Conservation (phyloP, 2,113 vertebrate species). For the Tyto alba region DNA sequence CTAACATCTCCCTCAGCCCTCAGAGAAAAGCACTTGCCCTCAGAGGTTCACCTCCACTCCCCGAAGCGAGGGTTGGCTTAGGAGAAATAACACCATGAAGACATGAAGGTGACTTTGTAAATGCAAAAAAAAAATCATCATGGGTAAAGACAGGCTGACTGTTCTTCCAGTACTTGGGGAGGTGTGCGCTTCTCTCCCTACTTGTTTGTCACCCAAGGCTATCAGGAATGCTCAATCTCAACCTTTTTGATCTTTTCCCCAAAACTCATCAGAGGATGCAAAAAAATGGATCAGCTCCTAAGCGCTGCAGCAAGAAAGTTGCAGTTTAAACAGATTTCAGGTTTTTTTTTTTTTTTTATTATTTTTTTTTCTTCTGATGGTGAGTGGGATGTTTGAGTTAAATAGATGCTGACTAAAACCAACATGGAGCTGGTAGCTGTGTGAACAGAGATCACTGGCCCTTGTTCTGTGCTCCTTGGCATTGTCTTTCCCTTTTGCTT, state of each 20-base stretch:
- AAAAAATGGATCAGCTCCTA: not conserved
- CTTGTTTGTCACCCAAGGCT: not conserved
- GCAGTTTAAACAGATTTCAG: not conserved
- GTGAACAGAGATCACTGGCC: not conserved
- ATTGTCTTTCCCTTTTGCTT: not conserved
- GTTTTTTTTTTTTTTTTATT: not conserved
- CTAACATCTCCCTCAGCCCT: fast-evolving
- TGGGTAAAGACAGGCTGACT: not conserved
- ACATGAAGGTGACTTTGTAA: not conserved
- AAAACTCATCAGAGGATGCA: not conserved
- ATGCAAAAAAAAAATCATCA: not conserved
- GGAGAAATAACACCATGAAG: not conserved
- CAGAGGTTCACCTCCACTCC: not conserved
- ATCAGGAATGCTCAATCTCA: not conserved
- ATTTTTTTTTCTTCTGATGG: not conserved
- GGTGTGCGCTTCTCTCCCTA: not conserved
- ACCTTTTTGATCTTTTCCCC: not conserved
- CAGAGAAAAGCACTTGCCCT: fast-evolving
- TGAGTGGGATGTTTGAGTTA: not conserved
- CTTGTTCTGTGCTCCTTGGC: not conserved
- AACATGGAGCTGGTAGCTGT: not conserved
- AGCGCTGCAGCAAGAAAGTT: not conserved
- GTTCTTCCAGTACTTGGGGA: not conserved
- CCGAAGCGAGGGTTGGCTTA: fast-evolving
- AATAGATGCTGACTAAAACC: not conserved